Evolutionary conservation across 2,113 vertebrate genomes (phyloP), one percentile per base, ranked within the genome.

Genomic region (Eonycteris spelaea): DNA sequence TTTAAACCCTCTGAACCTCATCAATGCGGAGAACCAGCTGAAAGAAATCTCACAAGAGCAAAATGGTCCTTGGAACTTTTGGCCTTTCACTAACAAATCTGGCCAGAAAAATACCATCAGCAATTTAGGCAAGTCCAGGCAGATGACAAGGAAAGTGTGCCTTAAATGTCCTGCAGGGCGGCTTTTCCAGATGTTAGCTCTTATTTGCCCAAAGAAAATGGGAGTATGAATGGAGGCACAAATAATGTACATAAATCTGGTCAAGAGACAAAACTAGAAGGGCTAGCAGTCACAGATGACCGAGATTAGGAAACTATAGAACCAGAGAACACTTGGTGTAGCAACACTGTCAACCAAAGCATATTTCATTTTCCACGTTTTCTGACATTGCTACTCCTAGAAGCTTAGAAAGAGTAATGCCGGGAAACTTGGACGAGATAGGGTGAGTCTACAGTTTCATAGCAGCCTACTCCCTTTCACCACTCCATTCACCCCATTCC

Each of bases 1-100:
- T 92, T 70, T 87, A 96, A 97, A 96, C 87, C 93, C 67, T 97
- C 97, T 97, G 97, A 98, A 96, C 93, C 28, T 95, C 93, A 80
- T 77, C 86, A 93, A 87, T 92, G 95, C 70, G 86, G 95, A 96
- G 90, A 95, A 63, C 51, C 33, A 55, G 80, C 95, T 89, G 59
- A 96, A 96, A 97, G 92, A 82, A 96, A 92, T 84, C 71, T 93
- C 30, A 0, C 84, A 95, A 94, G 89, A 95, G 74, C 67, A 92
- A 94, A 91, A 96, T 61, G 15, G n/a, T 92, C 77, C 75, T 95
- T n/a, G 19, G 78, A 67, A 88, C 85, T 84, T 77, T 78, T 94
- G 89, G 88, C 83, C 85, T 71, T 94, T 95, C 77, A 70, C 53
- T 94, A 75, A 97, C 12, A 95, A 95, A 93, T 65, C 57, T 68